phyloP scores from a whole-genome alignment of 2,113 vertebrate species.

The Trichomycterus rosablanca region DNA sequence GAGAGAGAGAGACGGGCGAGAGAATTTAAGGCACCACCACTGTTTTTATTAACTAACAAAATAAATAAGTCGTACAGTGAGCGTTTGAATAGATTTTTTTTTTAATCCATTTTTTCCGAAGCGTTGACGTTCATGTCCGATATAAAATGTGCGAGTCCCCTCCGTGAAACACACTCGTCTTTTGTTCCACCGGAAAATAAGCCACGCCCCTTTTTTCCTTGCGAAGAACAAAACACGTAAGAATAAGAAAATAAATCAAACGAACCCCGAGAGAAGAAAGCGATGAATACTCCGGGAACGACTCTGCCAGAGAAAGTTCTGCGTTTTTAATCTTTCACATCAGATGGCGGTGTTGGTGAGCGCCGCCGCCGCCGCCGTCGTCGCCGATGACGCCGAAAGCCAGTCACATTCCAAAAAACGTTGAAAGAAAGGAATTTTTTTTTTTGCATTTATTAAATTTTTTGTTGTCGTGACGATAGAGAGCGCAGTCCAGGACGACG shows the following conservation, averaged over 20 bases:
- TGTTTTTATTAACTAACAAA: slow-evolving; percentile 56
- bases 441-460: not conserved
- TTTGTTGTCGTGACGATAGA: slow-evolving; percentile 15
- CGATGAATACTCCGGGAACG: slow-evolving; percentile 16
- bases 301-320: slow-evolving; percentile 16
- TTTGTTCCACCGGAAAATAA: slow-evolving; percentile 34
- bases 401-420: slow-evolving; percentile 29
- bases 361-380: not conserved
- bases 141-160: slow-evolving; percentile 37
- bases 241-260: not conserved
- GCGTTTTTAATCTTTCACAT: slow-evolving; percentile 24
- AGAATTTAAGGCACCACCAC: slow-evolving; percentile 67
- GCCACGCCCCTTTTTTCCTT: slow-evolving; percentile 10
- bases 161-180: slow-evolving; percentile 26
- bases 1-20: slow-evolving; percentile 17
- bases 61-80: slow-evolving; percentile 47
- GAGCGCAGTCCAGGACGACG: not conserved
- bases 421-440: slow-evolving; percentile 3
- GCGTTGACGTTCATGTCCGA: slow-evolving; percentile 25
- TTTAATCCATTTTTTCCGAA: not conserved
- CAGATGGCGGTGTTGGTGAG: slow-evolving; percentile 3
- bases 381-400: not conserved
- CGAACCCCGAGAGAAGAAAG: slow-evolving; percentile 9
- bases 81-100: slow-evolving; percentile 27
- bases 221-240: not conserved